Conservation (phyloP, 2,888 invertebrate species). For the Apotomis capreana region DNA sequence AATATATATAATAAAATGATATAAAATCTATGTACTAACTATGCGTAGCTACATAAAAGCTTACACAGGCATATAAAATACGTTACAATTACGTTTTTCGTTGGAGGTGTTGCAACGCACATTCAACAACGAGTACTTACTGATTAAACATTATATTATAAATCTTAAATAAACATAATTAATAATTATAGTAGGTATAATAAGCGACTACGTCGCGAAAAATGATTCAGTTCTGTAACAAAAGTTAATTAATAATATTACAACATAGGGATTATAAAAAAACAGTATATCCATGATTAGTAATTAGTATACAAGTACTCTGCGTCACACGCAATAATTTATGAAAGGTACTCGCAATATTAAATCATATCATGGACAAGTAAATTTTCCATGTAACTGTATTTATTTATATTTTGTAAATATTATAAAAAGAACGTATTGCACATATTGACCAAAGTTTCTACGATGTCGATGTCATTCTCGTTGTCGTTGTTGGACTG, state of each 20-base stretch:
- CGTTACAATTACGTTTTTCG: constrained; percentile 6
- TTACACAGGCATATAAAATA: constrained; percentile 20
- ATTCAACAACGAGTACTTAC: constrained; percentile 15
- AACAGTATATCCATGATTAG: background rate
- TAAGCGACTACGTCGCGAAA: constrained; percentile 27
- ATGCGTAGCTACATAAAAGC: constrained; percentile 33
- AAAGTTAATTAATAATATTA: constrained; percentile 7
- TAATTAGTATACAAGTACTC: background rate
- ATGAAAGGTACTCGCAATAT: background rate
- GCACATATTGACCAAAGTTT: constrained; percentile 23
- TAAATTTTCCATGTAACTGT: background rate
- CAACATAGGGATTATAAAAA: background rate
- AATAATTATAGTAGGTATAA: constrained; percentile 13
- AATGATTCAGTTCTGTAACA: constrained; percentile 7
- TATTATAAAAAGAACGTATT: constrained; percentile 24
- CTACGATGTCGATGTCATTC: constrained; percentile 63
- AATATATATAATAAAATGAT: constrained; percentile 29
- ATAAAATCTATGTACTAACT: constrained; percentile 28
- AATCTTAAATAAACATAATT: constrained; percentile 15
- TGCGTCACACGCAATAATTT: constrained; percentile 19
- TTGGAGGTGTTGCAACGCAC: constrained; percentile 1
- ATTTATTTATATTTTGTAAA: constrained; percentile 13
- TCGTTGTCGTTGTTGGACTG: constrained; percentile 50
- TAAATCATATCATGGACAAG: background rate
- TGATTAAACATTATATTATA: constrained; percentile 8